Conservation (phyloP, 1,140 invertebrate species). For the Drosophila setifemur region DNA sequence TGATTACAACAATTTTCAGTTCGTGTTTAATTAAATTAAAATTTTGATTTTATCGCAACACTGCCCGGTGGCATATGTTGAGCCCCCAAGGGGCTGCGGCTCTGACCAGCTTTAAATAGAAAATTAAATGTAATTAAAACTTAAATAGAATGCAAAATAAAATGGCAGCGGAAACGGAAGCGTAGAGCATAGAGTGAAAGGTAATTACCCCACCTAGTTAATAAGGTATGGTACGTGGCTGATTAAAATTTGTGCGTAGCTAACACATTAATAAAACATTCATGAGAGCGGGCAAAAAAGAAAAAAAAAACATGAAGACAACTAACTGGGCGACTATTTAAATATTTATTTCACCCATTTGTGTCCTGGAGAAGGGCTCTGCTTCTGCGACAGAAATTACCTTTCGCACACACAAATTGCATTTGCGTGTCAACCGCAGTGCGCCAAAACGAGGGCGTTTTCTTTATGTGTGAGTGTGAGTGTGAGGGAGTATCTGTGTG, state of each 20-base stretch:
- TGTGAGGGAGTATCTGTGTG: neutral
- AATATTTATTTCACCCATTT: slow-evolving; percentile 54
- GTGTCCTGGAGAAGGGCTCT: slow-evolving; percentile 22
- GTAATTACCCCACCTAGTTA: slow-evolving; percentile 40
- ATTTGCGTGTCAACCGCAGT: slow-evolving; percentile 68
- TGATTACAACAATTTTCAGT: slow-evolving; percentile 53
- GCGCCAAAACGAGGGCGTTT: neutral
- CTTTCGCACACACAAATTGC: slow-evolving; percentile 66
- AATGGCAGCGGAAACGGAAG: neutral
- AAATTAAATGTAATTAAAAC: neutral
- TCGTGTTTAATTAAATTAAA: slow-evolving; percentile 57
- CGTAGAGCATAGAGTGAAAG: neutral
- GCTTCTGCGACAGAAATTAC: slow-evolving; percentile 45
- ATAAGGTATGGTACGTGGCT: slow-evolving; percentile 34
- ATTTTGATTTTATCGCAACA: slow-evolving; percentile 55
- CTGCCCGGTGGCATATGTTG: slow-evolving; percentile 31
- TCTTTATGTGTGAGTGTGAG: neutral
- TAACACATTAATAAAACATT: slow-evolving; percentile 62
- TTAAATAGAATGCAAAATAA: too few species aligned
- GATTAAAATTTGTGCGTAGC: slow-evolving; percentile 33
- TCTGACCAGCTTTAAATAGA: slow-evolving; percentile 16
- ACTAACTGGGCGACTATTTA: slow-evolving; percentile 40
- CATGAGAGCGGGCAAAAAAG: slow-evolving; percentile 19
- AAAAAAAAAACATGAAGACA: slow-evolving; percentile 1
- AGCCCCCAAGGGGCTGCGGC: neutral